These are phyloP conservation scores for Riptortus pedestris DNA, from an alignment of 1,140 invertebrate genomes.

Conservation along the genomic window DNA sequence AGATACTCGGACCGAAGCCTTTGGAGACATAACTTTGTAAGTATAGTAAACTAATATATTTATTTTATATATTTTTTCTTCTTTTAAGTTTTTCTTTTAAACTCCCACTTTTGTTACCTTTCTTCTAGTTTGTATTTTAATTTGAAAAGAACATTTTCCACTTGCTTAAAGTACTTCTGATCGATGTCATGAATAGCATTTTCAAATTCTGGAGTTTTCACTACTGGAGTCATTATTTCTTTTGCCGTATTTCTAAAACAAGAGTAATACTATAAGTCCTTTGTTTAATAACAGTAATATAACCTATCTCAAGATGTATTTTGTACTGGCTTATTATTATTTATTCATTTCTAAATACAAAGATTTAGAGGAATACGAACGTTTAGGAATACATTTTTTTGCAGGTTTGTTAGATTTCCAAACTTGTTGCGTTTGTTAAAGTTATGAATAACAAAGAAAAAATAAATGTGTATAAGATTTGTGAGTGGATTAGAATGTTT, in stretches of 20 bases:
- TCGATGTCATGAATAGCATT: not conserved
- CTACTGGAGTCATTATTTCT: not conserved
- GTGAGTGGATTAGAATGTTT: not conserved
- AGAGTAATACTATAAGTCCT: not conserved
- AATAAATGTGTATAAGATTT: not conserved
- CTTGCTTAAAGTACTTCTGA: not conserved
- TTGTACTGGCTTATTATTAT: not conserved
- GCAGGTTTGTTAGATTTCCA: not conserved
- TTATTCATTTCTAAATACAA: not conserved
- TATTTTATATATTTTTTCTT: too few relatives aligned
- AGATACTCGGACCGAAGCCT: too few relatives aligned
- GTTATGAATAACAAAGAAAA: not conserved
- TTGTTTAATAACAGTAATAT: not conserved
- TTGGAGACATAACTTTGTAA: too few relatives aligned
- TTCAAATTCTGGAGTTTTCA: conserved; percentile 8
- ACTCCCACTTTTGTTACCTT: not conserved
- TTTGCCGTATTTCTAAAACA: conserved; percentile 1
- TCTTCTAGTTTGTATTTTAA: not conserved
- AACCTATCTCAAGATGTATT: not conserved
- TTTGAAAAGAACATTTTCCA: not conserved
- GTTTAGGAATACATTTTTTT: not conserved
- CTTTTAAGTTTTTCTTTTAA: too few relatives aligned
- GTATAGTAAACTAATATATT: too few relatives aligned
- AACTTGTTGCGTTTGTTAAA: not conserved
- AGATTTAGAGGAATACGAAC: not conserved